These are phyloP conservation scores for Teinopalpus imperialis DNA, from an alignment of 2,888 invertebrate genomes.

Conservation along the genomic window DNA sequence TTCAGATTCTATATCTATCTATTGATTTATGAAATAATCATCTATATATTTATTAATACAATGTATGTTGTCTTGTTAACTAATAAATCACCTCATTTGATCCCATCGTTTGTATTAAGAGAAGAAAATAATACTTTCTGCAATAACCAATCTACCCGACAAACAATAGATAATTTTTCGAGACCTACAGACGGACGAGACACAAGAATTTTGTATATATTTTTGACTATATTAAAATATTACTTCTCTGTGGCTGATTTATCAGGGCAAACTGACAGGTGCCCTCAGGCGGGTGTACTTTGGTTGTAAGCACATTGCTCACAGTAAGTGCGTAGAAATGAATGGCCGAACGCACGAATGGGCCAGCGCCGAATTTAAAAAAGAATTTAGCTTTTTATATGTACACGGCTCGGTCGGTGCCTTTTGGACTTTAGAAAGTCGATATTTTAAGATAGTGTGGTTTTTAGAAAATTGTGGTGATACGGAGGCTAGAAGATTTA, in stretches of 20 bases:
- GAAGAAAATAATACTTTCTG: too few relatives aligned
- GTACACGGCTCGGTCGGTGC: constrained; percentile 36
- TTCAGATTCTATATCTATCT: too few relatives aligned
- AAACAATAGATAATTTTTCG: too few relatives aligned
- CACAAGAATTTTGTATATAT: too few relatives aligned
- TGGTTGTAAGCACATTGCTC: constrained; percentile 80
- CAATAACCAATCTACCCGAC: too few relatives aligned
- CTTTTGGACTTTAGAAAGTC: constrained; percentile 27
- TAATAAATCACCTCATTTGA: too few relatives aligned
- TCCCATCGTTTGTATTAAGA: too few relatives aligned
- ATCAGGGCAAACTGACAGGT: constrained; percentile 79
- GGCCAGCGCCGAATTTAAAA: constrained; percentile 28
- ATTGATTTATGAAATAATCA: too few relatives aligned
- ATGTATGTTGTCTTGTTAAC: too few relatives aligned
- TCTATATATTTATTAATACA: background rate
- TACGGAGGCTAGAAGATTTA: constrained; percentile 13
- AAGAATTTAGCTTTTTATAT: constrained; percentile 32
- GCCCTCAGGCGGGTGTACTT: constrained; percentile 79
- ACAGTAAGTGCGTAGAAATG: constrained; percentile 78
- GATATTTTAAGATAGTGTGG: constrained; percentile 19
- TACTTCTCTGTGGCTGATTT: constrained; percentile 43
- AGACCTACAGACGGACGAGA: too few relatives aligned
- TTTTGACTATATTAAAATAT: too few relatives aligned
- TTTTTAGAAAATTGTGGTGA: constrained; percentile 18
- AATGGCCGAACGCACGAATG: constrained; percentile 30